phyloP scores from a whole-genome alignment of 2,888 invertebrate species.

The Zaprionus bogoriensis region DNA sequence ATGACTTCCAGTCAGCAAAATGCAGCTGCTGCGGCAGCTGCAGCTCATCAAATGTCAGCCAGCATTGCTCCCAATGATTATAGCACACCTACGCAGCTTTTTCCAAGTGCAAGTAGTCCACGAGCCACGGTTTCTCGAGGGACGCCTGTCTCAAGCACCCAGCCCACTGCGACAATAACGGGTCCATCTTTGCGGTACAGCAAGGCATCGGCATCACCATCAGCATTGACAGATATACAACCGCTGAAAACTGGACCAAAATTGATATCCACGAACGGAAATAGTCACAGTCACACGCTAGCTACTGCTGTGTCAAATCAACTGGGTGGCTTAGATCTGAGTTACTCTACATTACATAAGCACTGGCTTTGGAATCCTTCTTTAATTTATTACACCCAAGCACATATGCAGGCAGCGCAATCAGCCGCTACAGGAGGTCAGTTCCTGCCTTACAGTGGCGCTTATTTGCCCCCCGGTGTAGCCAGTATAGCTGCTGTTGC shows the following conservation, averaged over 20 bases:
- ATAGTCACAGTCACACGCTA: constrained; percentile 34
- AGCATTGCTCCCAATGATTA: constrained; percentile 31
- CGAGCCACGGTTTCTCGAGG: constrained; percentile 17
- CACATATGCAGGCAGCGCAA: constrained; percentile 67
- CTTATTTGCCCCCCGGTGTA: constrained; percentile 55
- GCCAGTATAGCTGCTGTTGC: constrained; percentile 50
- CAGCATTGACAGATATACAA: constrained; percentile 38
- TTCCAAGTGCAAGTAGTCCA: constrained; percentile 35
- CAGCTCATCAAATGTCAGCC: constrained; percentile 57
- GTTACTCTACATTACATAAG: constrained; percentile 80
- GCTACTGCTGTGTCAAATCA: constrained; percentile 53
- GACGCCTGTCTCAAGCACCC: constrained; percentile 25
- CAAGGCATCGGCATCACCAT: constrained; percentile 40
- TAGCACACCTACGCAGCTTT: constrained; percentile 37
- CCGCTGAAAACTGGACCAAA: constrained; percentile 81
- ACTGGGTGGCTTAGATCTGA: constrained; percentile 78
- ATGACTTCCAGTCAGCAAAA: constrained; percentile 82
- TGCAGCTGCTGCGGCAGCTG: constrained; percentile 78
- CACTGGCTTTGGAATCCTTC: constrained; percentile 83
- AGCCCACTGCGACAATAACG: constrained; percentile 34
- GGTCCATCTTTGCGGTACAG: constrained; percentile 30
- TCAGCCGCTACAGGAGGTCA: constrained; percentile 62
- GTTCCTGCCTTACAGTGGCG: constrained; percentile 64
- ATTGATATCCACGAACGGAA: constrained; percentile 52
- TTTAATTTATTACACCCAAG: constrained; percentile 81